Evolutionary conservation across 2,888 invertebrate species (phyloP).

Genomic region (Eudemis profundana): DNA sequence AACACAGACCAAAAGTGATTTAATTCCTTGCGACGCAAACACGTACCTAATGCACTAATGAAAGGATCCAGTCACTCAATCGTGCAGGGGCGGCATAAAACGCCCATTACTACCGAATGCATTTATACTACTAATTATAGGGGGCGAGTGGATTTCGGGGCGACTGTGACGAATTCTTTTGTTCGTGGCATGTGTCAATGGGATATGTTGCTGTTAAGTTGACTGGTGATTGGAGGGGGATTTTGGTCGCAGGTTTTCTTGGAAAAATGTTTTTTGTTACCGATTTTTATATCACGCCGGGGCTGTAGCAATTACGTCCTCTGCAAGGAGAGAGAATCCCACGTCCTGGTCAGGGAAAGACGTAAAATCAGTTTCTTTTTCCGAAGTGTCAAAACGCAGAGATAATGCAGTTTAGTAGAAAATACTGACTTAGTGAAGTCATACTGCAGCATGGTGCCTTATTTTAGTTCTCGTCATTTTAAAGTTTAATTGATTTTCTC

Average conservation of each 20-base stretch:
- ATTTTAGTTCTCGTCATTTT: too few species aligned
- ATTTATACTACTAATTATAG: slow-evolving; percentile 73
- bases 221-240: slow-evolving; percentile 29
- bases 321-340: too few species aligned
- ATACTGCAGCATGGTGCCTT: too few species aligned
- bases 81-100: slow-evolving; percentile 56
- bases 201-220: slow-evolving; percentile 32
- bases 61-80: slow-evolving; percentile 55
- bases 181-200: slow-evolving; percentile 36
- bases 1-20: slow-evolving; percentile 32
- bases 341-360: too few species aligned
- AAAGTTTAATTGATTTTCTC: too few species aligned
- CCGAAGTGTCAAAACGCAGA: too few species aligned
- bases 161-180: slow-evolving; percentile 45
- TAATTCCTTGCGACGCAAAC: slow-evolving; percentile 28
- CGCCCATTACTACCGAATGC: slow-evolving; percentile 70
- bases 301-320: too few species aligned
- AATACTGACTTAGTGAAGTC: too few species aligned
- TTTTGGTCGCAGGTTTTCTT: slow-evolving; percentile 5
- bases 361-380: too few species aligned
- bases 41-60: slow-evolving; percentile 54
- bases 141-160: slow-evolving; percentile 51
- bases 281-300: neutral
- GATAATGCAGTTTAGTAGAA: too few species aligned
- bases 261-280: neutral